A percentile compares a stretch with the other conserved stretches of the same genome.
These are phyloP conservation scores for Brachylomia viminalis DNA, from an alignment of 2,888 invertebrate species.

Conservation along the genomic window DNA sequence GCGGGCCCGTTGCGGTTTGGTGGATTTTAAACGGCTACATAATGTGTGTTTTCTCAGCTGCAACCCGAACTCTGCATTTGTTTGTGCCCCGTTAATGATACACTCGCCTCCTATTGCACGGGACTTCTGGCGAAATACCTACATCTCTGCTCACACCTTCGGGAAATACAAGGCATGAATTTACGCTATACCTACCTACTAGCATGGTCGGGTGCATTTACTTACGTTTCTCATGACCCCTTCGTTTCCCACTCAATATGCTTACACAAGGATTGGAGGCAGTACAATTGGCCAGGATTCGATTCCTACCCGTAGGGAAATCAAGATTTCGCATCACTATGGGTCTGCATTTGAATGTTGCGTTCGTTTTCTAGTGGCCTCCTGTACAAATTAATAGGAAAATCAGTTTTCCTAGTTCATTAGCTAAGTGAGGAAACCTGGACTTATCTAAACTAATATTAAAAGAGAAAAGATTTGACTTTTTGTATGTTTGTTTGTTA, in stretches of 20 bases:
- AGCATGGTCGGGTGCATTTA: background rate
- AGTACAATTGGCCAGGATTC: conserved; percentile 45
- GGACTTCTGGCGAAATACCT: background rate
- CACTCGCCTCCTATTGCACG: background rate
- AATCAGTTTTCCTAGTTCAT: background rate
- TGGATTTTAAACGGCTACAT: too few relatives aligned
- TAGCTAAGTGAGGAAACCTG: background rate
- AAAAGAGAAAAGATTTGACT: too few relatives aligned
- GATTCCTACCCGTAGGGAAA: conserved; percentile 45
- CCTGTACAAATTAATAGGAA: background rate
- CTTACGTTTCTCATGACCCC: background rate
- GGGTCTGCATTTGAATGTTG: conserved; percentile 25
- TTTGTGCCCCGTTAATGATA: too few relatives aligned
- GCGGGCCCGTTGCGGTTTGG: too few relatives aligned
- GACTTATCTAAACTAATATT: too few relatives aligned
- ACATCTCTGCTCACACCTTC: background rate
- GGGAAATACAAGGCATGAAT: background rate
- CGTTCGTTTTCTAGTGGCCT: background rate
- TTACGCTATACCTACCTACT: background rate
- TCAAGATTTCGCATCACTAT: conserved; percentile 16
- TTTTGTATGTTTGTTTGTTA: too few relatives aligned
- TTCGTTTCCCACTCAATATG: conserved; percentile 19
- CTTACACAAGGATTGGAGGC: conserved; percentile 24
- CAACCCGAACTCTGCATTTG: too few relatives aligned
- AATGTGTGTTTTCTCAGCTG: too few relatives aligned